Base-by-base conservation (phyloP, 2,797 vertebrate genomes). In the Hemitrygon akajei region DNA sequence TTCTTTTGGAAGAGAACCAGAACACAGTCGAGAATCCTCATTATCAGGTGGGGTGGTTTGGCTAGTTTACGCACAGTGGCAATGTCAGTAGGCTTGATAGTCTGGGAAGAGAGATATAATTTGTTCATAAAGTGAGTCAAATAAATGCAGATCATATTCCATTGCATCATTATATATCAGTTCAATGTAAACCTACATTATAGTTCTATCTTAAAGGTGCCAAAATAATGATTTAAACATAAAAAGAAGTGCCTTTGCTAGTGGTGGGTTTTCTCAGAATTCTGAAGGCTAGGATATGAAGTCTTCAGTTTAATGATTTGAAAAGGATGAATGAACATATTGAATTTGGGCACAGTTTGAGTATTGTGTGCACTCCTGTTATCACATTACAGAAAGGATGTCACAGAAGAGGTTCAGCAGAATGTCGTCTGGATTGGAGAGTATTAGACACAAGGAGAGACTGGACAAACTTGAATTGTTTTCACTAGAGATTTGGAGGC, bases 1-100 rank as follows among this genome's bases (percentile, higher is more conserved):
- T 93, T 97, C 95, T 96, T 98, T 95, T 97, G 97, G 94, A 98
- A 98, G 0, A 98, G 95, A 37, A 98, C 93, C 93, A 98, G 94
- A 94, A 96, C 96, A 34, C 96, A 97, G 94, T 98, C 98, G 97
- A 97, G 98, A 94, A 98, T 96, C 94, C 97, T 97, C 97, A 98
- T 98, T 94, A 98, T 97, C 60, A 98, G 96, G 94, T 98, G 97
- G 3, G 98, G 98, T 47, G 98, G 97, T 94, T 98, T 98, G 93
- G 97, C 97, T 94, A 98, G 95, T 95, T 98, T 98, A 94, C 97
- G 96, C 93, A 98, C 97, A 3, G 97, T 98, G 94, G 97, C 95
- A 0, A 98, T 97, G 95, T 98, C 97, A 69, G 96, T 96, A 80
- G 96, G 96, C 94, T 95, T 97, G 95, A 97, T 97, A 47, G 97